Conservation (phyloP, 2,888 invertebrate species). For the Caenorhabditis panamensis region DNA sequence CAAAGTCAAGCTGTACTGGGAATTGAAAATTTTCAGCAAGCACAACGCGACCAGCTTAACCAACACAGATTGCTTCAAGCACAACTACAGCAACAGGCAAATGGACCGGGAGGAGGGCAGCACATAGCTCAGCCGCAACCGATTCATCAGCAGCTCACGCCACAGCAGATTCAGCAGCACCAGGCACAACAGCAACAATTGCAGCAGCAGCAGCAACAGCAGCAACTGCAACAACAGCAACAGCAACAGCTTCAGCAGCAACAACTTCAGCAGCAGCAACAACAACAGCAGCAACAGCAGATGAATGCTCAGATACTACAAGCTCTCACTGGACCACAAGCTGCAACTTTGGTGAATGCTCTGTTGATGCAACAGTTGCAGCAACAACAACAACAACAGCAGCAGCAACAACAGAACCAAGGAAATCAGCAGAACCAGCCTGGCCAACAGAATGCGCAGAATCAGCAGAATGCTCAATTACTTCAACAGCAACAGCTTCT, state of each 20-base stretch:
- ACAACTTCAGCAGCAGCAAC: conserved; percentile 16
- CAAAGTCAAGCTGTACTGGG: neutral
- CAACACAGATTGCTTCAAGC: conserved; percentile 41
- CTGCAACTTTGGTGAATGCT: conserved; percentile 22
- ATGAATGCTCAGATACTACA: conserved; percentile 5
- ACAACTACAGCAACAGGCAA: conserved; percentile 26
- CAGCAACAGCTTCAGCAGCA: conserved; percentile 18
- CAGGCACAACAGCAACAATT: conserved; percentile 13
- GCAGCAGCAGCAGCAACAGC: conserved; percentile 18
- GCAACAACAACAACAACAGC: conserved; percentile 2
- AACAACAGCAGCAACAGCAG: conserved; percentile 18
- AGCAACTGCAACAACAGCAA: conserved; percentile 31
- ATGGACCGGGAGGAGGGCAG: conserved; percentile 36
- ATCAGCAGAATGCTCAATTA: neutral
- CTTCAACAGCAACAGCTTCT: conserved; percentile 12
- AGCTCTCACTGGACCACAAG: neutral
- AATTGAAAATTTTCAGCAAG: conserved; percentile 31
- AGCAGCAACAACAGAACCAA: conserved; percentile 2
- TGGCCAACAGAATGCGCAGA: neutral
- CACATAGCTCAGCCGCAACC: neutral
- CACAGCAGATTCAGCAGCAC: conserved; percentile 20
- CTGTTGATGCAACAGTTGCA: conserved; percentile 33
- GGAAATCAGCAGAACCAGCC: neutral
- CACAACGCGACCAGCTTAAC: conserved; percentile 34
- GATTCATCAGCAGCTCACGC: neutral